Percentiles rank a stretch among this genome's conserved stretches.
Conservation (phyloP, 2,113 vertebrate genomes). For the Brienomyrus longianalis region DNA sequence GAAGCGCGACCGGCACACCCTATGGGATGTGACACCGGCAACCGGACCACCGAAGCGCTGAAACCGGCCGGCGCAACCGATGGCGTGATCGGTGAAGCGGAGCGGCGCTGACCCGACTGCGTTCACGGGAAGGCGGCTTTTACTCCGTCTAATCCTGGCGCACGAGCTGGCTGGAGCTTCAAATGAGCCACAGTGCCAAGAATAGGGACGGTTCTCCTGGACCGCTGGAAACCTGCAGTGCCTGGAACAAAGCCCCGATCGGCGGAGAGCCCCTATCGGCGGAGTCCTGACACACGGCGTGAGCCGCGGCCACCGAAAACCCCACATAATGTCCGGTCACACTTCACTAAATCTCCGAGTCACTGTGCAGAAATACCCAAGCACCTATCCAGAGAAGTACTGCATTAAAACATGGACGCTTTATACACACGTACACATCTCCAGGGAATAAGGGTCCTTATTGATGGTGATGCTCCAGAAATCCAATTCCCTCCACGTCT, state of each 20-base stretch:
- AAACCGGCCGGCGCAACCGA: not conserved
- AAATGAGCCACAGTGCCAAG: not conserved
- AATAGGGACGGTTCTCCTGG: not conserved
- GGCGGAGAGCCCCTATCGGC: not conserved
- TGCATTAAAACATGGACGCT: not conserved
- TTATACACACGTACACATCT: not conserved
- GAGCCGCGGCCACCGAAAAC: not conserved
- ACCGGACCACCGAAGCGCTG: not conserved
- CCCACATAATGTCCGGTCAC: not conserved
- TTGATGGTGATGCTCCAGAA: not conserved
- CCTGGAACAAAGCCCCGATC: not conserved
- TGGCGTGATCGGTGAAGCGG: not conserved
- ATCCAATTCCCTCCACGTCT: not conserved
- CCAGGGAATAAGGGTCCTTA: not conserved
- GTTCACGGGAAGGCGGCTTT: not conserved
- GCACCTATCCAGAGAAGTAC: not conserved
- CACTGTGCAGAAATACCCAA: not conserved
- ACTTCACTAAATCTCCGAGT: not conserved
- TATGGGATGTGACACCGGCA: not conserved
- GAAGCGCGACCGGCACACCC: not conserved
- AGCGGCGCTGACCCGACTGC: not conserved
- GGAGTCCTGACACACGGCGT: not conserved
- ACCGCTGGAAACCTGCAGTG: not conserved
- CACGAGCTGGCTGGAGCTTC: not conserved
- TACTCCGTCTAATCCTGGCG: not conserved